Evolutionary conservation across 2,888 invertebrate genomes (phyloP), one percentile per base, ranked within the genome.

Genomic region (Nymphalis c-album): DNA sequence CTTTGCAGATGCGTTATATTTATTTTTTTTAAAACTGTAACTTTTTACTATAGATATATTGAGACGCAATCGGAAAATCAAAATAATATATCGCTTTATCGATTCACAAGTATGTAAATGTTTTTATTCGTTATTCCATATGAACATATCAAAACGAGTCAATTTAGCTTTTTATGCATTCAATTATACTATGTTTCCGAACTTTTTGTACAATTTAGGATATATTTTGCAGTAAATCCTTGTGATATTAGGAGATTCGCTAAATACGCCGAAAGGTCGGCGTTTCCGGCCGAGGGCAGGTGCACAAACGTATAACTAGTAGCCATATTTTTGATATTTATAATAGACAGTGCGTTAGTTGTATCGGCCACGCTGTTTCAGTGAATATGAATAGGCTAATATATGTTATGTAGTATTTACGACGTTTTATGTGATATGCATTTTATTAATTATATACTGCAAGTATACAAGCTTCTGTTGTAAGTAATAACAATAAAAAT

Each of bases 381-480:
- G 85, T 88, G 79, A 88, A 85, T 85, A 87, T 85, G 84, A 85
- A 85, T 90, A 91, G 88, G 80, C 82, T 78, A 90, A 90, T 87
- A 85, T 87, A 91, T 88, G 92, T 91, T 91, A 91, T 90, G 85
- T 92, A 91, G 91, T 92, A 87, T 91, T 90, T 91, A 91, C 86
- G 85, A 88, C 81, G 88, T 90, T 89, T 87, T 91, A 91, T 92
- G 92, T 91, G 92, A 91, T 92, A 92, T 86, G 91, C 92, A 90
- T 91, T 91, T 90, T 90, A 90, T 87, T 88, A 88, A 87, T 85
- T 87, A 80, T 86, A 88, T 91, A 92, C 92, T 91, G 80, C 90
- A 91, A 92, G 91, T 91, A 91, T 92, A 91, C 87, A 90, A 87
- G 90, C 91, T 91, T 90, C 89, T 91, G 90, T 91, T 92, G 90